phyloP scores from a whole-genome alignment of 2,113 vertebrate species.

The Nesogale talazaci region DNA sequence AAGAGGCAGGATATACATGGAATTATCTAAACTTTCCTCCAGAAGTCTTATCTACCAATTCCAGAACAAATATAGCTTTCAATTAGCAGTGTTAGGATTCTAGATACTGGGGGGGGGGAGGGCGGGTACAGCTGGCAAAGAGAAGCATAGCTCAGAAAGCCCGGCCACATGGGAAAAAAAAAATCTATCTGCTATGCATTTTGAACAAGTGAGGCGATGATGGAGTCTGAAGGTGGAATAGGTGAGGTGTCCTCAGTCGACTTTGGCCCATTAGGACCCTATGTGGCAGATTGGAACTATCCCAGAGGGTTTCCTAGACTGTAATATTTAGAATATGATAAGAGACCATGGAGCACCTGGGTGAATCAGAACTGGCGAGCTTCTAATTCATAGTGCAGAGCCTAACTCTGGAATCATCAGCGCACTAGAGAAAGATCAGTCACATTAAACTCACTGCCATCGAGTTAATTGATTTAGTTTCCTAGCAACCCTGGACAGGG shows the following conservation, averaged over 20 bases:
- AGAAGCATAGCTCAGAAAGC: no score
- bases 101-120: not conserved
- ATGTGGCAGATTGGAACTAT: not conserved
- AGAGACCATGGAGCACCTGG: no score
- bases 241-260: not conserved
- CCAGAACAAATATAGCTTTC: conserved; percentile 35
- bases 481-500: no score
- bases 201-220: not conserved
- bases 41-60: conserved; percentile 54
- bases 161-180: no score
- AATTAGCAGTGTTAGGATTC: conserved; percentile 36
- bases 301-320: not conserved
- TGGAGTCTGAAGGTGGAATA: not conserved
- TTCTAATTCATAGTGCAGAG: not conserved
- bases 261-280: not conserved
- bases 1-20: conserved; percentile 29
- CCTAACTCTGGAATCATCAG: not conserved
- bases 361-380: no score
- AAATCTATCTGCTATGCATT: not conserved
- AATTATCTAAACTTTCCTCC: conserved; percentile 65
- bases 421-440: not conserved
- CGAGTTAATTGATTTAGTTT: no score
- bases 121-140: not conserved
- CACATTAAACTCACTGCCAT: no score
- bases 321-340: not conserved